Evolutionary conservation across 2,797 vertebrate species (phyloP), one percentile per base, ranked within the genome.

Genomic region (Sciurus vulgaris): DNA sequence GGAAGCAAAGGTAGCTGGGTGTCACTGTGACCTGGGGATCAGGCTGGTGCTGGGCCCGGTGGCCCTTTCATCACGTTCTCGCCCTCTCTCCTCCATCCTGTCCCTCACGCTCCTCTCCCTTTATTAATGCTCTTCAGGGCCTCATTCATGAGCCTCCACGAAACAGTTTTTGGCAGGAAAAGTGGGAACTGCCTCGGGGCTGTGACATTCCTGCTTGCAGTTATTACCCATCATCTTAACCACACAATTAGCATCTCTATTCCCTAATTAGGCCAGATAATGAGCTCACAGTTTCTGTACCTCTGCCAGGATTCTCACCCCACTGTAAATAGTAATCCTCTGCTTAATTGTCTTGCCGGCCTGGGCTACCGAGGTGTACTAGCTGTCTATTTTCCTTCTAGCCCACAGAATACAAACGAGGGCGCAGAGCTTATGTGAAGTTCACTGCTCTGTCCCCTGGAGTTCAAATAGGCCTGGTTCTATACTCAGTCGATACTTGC

Each of bases 141-240:
- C 41, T 51, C 79, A 56, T 85, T 51, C 33, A 38, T 59, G 79
- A 85, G 38, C 74, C 26, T 47, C 51, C 15, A 63, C 30, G 13
- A 65, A 65, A 65, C 63, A 33, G 63, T 35, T 49, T 84, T 61
- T 47, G 35, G 51, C 38, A 77, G 54, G 77, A 59, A 79, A 89
- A 49, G 26, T 6, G 14, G 77, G 22, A 63, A 59, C 65, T 65
- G 20, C 47, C 47, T 56, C 28, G 7, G 20, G 92, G n/a, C 56
- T 49, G 2, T 30, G 88, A 81, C 41, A 76, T 24, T 59, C 38
- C 35, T 26, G 38, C 73, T 59, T 63, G 41, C 47, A 17, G 67
- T 76, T 73, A 63, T n/a, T 47, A 20, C 26, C 51, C 67, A 63
- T 94, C 49, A 76, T 69, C 73, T 88, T 89, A 78, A 59, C 54